Evolutionary conservation across 2,888 invertebrate genomes (phyloP).

Genomic region (Augochlorella aurata): DNA sequence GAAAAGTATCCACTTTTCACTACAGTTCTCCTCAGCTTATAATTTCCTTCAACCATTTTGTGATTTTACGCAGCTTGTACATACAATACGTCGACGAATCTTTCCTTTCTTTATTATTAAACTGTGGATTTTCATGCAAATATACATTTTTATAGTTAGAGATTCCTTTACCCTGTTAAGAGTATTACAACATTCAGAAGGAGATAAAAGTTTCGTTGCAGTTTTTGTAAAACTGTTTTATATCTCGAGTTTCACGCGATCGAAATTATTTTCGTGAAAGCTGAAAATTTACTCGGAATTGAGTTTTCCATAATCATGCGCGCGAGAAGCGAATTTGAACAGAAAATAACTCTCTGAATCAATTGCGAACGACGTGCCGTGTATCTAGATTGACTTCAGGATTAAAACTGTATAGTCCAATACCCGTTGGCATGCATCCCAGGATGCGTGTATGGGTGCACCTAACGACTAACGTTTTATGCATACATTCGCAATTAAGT

Average conservation of each 20-base stretch:
- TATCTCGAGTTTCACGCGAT: too few relatives aligned
- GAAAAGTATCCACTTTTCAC: too few relatives aligned
- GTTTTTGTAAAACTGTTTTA: too few relatives aligned
- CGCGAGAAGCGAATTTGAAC: neutral
- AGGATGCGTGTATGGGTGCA: neutral
- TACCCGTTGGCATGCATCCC: neutral
- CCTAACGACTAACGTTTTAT: neutral
- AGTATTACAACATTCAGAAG: too few relatives aligned
- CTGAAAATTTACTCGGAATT: too few relatives aligned
- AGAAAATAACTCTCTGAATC: neutral
- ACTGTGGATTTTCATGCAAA: neutral
- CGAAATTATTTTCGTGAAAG: too few relatives aligned
- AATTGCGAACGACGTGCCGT: neutral
- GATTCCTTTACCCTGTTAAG: too few relatives aligned
- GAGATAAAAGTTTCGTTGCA: too few relatives aligned
- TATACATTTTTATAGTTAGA: too few relatives aligned
- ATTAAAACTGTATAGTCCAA: neutral
- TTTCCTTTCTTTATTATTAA: neutral
- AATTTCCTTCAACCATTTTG: too few relatives aligned
- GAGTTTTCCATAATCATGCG: neutral
- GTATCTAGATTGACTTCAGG: neutral
- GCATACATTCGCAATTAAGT: neutral
- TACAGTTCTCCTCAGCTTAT: too few relatives aligned
- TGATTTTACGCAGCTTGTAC: too few relatives aligned
- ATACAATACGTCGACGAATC: neutral